A percentile compares a stretch with the other conserved stretches of the same genome.
phyloP scores from a whole-genome alignment of 2,113 vertebrate species.

The Silurus meridionalis region DNA sequence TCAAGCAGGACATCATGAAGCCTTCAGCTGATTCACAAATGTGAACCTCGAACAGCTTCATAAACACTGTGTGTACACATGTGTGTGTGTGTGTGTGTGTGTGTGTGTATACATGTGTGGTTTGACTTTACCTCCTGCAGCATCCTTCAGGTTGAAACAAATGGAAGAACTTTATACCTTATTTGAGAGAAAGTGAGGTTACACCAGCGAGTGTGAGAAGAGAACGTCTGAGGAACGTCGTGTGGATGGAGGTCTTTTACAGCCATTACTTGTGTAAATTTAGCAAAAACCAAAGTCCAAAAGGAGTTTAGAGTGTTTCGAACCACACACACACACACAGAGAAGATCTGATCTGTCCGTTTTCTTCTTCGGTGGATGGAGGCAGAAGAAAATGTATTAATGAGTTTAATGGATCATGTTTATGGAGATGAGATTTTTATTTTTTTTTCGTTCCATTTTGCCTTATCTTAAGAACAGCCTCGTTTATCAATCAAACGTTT shows the following conservation, averaged over 20 bases:
- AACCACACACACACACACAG: background rate
- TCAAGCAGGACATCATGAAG: background rate
- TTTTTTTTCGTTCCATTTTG: background rate
- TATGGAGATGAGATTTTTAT: too few species aligned
- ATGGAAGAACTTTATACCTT: constrained; percentile 11
- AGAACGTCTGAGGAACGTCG: background rate
- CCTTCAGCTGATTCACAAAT: background rate
- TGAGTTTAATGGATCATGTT: too few species aligned
- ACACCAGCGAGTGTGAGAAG: constrained; percentile 23
- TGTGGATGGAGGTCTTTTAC: background rate
- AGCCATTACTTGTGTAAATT: constrained; percentile 4
- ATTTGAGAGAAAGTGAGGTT: constrained; percentile 18
- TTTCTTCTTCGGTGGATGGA: background rate
- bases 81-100: background rate
- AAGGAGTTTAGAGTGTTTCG: background rate
- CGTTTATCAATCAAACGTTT: background rate
- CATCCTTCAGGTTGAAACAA: constrained; percentile 12
- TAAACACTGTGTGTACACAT: background rate
- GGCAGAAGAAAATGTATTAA: too few species aligned
- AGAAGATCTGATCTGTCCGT: background rate
- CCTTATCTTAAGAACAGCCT: background rate
- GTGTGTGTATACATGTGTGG: too few species aligned
- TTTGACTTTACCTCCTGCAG: background rate
- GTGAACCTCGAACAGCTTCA: too few species aligned
- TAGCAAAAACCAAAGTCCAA: constrained; percentile 30